phyloP scores from a whole-genome alignment of 2,888 invertebrate genomes.

The Cremastobaeus sp. region DNA sequence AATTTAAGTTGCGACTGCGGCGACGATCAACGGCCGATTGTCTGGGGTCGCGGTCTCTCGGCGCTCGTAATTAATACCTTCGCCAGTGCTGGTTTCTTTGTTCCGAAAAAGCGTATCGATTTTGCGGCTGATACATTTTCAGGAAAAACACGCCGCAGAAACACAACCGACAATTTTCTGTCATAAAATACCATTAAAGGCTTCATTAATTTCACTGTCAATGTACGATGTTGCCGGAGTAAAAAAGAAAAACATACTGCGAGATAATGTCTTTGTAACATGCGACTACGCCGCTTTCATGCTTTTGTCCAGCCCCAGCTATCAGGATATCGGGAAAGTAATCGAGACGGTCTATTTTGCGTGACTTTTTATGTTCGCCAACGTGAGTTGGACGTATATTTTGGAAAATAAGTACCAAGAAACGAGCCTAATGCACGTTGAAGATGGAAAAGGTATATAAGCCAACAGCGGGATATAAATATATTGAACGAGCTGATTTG shows the following conservation, averaged over 20 bases:
- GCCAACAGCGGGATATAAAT: constrained; percentile 29
- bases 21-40: constrained; percentile 20
- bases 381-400: constrained; percentile 53
- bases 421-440: constrained; percentile 30
- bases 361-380: constrained; percentile 58
- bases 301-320: constrained; percentile 52
- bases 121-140: constrained; percentile 7
- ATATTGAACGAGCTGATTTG: constrained; percentile 43
- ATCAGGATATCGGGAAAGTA: constrained; percentile 61
- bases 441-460: constrained; percentile 43
- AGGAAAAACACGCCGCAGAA: constrained; percentile 4
- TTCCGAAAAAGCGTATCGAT: constrained; percentile 36
- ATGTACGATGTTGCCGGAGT: constrained; percentile 30
- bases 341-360: constrained; percentile 60
- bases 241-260: constrained; percentile 41
- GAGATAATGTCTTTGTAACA: constrained; percentile 60
- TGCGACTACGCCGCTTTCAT: constrained; percentile 55
- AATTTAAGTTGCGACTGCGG: constrained; percentile 31
- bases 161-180: constrained; percentile 48
- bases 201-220: constrained; percentile 51
- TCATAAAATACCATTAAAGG: constrained; percentile 56
- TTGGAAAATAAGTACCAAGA: constrained; percentile 42
- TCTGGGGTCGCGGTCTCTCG: constrained; percentile 18
- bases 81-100: too few relatives aligned
- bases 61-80: too few relatives aligned